Evolutionary conservation across 2,113 vertebrate genomes (phyloP).

Genomic region (Cathartes aura): DNA sequence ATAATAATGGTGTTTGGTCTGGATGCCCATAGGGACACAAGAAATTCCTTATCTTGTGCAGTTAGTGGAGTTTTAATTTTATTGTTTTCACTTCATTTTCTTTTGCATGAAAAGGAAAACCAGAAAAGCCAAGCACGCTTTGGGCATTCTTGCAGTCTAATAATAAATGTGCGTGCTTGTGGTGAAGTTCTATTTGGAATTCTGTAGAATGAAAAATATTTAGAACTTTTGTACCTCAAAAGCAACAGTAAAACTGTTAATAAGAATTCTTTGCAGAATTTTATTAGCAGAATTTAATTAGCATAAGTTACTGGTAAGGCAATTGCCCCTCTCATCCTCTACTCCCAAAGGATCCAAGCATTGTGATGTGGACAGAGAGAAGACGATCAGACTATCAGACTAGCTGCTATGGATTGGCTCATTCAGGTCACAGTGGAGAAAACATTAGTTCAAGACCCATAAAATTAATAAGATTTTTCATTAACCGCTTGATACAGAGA

Average conservation of each 20-base stretch:
- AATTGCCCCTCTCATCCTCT: background rate
- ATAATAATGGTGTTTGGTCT: background rate
- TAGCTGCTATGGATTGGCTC: background rate
- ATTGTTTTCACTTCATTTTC: background rate
- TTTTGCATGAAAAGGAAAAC: background rate
- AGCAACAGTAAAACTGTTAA: background rate
- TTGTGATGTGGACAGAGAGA: background rate
- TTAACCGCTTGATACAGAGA: background rate
- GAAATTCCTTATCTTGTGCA: conserved; percentile 8
- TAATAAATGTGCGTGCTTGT: background rate
- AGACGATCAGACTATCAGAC: background rate
- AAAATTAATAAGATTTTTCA: background rate
- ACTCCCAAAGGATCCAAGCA: background rate
- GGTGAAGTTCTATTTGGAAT: background rate
- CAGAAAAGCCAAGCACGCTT: background rate
- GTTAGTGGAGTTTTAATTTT: conserved; percentile 1
- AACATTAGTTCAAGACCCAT: background rate
- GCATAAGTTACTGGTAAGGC: background rate
- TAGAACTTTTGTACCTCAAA: background rate
- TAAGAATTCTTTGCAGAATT: background rate
- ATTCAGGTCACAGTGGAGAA: background rate
- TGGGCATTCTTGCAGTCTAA: background rate
- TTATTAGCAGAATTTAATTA: background rate
- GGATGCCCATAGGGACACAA: background rate
- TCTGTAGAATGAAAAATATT: background rate